phyloP scores from a whole-genome alignment of 23 tunicate species.

The Oikopleura albicans region DNA sequence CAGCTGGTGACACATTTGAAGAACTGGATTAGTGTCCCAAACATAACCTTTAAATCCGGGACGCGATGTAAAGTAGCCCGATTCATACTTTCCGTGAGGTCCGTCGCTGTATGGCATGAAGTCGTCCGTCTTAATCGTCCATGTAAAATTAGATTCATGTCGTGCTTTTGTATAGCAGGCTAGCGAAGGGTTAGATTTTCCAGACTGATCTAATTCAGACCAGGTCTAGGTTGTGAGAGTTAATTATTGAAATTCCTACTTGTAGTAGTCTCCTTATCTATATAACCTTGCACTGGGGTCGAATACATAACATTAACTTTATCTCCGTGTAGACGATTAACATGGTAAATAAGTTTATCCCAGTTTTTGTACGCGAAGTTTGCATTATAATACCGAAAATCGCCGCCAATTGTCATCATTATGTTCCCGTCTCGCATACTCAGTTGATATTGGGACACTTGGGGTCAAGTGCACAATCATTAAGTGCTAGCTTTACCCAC shows the following conservation, averaged over 20 bases:
- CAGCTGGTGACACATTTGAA: conserved; percentile 28
- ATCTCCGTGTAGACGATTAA: conserved; percentile 18
- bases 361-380: conserved; percentile 58
- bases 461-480: too few relatives aligned
- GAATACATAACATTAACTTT: conserved; percentile 37
- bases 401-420: conserved; percentile 96
- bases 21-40: conserved; percentile 40
- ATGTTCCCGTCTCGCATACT: conserved; percentile 20
- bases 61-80: conserved; percentile 83
- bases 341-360: conserved; percentile 80
- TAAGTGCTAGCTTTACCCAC: too few relatives aligned
- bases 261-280: too few relatives aligned
- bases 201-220: too few relatives aligned
- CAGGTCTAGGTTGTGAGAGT: too few relatives aligned
- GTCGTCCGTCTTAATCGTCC: conserved; percentile 83
- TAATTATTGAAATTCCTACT: too few relatives aligned
- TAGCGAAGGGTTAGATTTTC: too few relatives aligned
- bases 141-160: conserved; percentile 35
- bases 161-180: conserved; percentile 65
- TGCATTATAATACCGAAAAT: conserved; percentile 73
- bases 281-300: too few relatives aligned
- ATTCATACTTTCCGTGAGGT: conserved; percentile 49
- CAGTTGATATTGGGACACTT: background rate
- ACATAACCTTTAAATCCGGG: conserved; percentile 57
- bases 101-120: conserved; percentile 71